phyloP scores from a whole-genome alignment of 1,140 invertebrate genomes.

The Stratiolaelaps scimitus region DNA sequence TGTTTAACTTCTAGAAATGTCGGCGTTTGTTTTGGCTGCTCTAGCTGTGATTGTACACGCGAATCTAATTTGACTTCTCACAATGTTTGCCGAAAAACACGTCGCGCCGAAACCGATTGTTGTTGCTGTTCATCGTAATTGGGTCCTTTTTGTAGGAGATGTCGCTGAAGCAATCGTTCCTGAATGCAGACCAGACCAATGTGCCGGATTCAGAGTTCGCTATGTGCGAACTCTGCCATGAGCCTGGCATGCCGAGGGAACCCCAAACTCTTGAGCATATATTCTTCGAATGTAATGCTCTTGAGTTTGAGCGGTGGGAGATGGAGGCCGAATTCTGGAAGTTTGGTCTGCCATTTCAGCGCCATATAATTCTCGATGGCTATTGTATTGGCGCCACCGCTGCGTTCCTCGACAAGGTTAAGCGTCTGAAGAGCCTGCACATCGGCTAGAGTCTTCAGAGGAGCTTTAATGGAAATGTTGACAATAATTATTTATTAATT shows the following conservation, averaged over 20 bases:
- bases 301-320: background rate
- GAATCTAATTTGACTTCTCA: too few species aligned
- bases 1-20: too few species aligned
- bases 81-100: too few species aligned
- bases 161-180: background rate
- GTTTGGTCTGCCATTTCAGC: background rate
- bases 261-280: too few species aligned
- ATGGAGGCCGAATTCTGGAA: background rate
- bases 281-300: background rate
- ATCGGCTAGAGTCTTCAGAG: background rate
- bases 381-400: constrained; percentile 4
- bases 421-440: background rate
- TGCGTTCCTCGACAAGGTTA: background rate
- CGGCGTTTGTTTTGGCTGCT: too few species aligned
- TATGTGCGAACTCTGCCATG: background rate
- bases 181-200: background rate
- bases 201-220: background rate
- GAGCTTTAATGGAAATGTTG: too few species aligned
- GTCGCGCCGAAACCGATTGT: too few species aligned
- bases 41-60: too few species aligned
- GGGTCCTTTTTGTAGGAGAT: background rate
- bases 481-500: too few species aligned
- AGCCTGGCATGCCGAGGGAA: background rate
- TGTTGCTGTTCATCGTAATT: too few species aligned
- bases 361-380: background rate